Base-by-base conservation (phyloP, 2,113 vertebrate genomes). In the Lates calcarifer region DNA sequence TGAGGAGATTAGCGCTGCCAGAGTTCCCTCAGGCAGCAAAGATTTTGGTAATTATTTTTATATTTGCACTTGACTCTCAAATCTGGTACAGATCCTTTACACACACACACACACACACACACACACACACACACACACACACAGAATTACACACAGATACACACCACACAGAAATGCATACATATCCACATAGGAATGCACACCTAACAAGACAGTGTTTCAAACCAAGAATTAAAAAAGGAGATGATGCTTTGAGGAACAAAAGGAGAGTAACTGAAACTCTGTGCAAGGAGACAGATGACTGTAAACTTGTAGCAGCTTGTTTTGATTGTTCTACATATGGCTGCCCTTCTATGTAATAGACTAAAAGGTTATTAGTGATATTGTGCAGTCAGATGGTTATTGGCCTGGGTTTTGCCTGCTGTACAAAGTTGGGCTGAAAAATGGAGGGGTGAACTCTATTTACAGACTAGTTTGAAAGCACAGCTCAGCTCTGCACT, bases 11-110 rank as follows among this genome's bases (percentile, higher is more conserved):
- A 91, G 49, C 65, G 31, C 77, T 65, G 77, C 60, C 41, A 57
- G 63, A 74, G 73, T 85, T 86, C 74, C 64, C 86, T 87, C 64
- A 82, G 68, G 69, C 79, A 53, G 72, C 75, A 65, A 14, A 81
- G 81, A 86, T 86, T 90, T 82, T 43, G 71, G 68, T 92, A 81
- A 92, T 93, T 90, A 79, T 86, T 89, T 91, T 91, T 81, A 86
- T 85, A 90, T 90, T 90, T 80, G 57, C 77, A 67, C 78, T 86
- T 85, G 69, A 84, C 81, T 86, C 51, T 29, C 90, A 75, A 86
- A 82, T 77, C 82, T 77, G 64, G 26, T 43, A 0, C 17, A 58
- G 60, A 61, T 81, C 71, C 64, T 60, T 33, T 6, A 77, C 41
- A 78, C 51, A 82, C 45, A 68, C 62, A 45, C 69, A 47, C 11